phyloP scores from a whole-genome alignment of 2,113 vertebrate genomes.

The Ophiodon elongatus region DNA sequence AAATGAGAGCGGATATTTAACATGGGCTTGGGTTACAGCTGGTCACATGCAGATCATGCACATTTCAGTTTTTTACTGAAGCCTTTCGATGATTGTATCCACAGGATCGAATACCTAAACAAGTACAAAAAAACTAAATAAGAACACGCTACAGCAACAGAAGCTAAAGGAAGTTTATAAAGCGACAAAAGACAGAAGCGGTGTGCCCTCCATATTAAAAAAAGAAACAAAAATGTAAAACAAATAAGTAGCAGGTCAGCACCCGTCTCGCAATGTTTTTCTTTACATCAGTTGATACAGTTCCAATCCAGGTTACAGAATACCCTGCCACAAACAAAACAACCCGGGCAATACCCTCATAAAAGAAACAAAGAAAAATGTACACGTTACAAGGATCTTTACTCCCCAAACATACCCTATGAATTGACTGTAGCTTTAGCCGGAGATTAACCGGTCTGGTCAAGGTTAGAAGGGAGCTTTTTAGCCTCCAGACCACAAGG shows the following conservation, averaged over 20 bases:
- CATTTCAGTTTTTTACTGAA: constrained; percentile 73
- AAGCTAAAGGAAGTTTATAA: constrained; percentile 45
- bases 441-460: constrained; percentile 14
- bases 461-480: constrained; percentile 22
- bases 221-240: constrained; percentile 22
- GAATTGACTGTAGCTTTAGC: background rate
- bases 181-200: constrained; percentile 31
- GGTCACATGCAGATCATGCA: constrained; percentile 84
- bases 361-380: constrained; percentile 17
- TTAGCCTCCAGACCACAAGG: constrained; percentile 47
- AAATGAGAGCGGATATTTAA: constrained; percentile 39
- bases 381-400: constrained; percentile 50
- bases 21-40: constrained; percentile 24
- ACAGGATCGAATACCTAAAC: constrained; percentile 70
- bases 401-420: constrained; percentile 12
- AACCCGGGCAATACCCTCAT: constrained; percentile 44
- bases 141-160: constrained; percentile 42
- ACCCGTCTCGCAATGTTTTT: constrained; percentile 16
- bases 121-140: constrained; percentile 43
- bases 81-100: constrained; percentile 69
- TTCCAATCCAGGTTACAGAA: constrained; percentile 37
- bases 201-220: constrained; percentile 30
- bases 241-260: constrained; percentile 30
- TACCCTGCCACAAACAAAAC: constrained; percentile 38
- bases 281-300: constrained; percentile 42